Evolutionary conservation across 2,797 vertebrate species (phyloP), one percentile per base, ranked within the genome.

Genomic region (Sebastes trivittatus): DNA sequence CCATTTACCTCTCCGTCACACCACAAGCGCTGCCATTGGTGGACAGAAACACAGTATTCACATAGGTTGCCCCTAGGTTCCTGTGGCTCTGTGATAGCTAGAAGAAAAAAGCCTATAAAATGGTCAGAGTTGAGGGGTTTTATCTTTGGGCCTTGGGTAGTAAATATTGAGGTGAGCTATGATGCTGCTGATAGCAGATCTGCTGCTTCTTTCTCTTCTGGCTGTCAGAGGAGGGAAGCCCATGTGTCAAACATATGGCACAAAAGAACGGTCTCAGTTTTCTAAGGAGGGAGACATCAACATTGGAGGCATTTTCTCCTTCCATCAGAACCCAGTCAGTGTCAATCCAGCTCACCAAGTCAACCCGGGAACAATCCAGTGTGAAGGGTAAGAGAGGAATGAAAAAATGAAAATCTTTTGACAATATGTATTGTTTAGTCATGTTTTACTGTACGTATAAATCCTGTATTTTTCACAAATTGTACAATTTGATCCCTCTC

Each of bases 241-340:
- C 52, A 25, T 88, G 34, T 96, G 95, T 88, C 88, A 80, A 83
- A 89, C 91, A 49, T 95, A 95, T 73, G 94, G 93, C 46, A 88
- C 90, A 71, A 89, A 94, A 90, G 94, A 95, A 73, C 81, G 93
- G 14, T 90, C 94, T 85, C 72, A 94, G 86, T 95, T 96, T 91
- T 95, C 89, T 72, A 95, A 94, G 85, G 93, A 94, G 25, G 95
- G 95, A 42, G 93, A 96, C 76, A 84, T 95, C 81, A 94, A 88
- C 83, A 94, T 96, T 87, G 96, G 96, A 84, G 95, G 94, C 32
- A 95, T 96, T 91, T 96, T 96, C 89, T 95, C 95, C 85, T 95
- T 96, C 82, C 95, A 96, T 78, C 94, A 95, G 83, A 93, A 94
- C 70, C 94, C 95, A 55, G 74, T 90, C 72, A 88, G 42, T 69